A percentile compares a stretch with the other conserved stretches of the same genome.
phyloP scores from a whole-genome alignment of 2,888 invertebrate genomes.

The Xanthostigma xanthostigma region DNA sequence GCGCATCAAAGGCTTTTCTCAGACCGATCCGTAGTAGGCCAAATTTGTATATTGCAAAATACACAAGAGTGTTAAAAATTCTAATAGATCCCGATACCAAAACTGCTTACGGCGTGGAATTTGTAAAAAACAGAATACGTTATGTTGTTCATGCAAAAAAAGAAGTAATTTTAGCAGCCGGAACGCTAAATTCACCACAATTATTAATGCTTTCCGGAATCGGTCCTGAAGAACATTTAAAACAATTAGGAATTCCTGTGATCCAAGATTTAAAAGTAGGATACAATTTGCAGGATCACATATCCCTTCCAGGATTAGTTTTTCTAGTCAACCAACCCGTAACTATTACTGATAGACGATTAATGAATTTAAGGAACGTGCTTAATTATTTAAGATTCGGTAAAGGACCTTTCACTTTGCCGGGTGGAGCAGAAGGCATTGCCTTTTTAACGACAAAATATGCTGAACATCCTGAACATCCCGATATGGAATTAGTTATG shows the following conservation, averaged over 20 bases:
- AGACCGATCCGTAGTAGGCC: conserved; percentile 43
- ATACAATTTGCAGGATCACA: conserved; percentile 68
- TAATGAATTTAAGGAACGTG: conserved; percentile 20
- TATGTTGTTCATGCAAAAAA: conserved; percentile 42
- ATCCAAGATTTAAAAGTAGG: conserved; percentile 61
- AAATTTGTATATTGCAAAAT: conserved; percentile 57
- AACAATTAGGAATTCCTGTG: conserved; percentile 40
- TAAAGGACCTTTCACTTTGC: conserved; percentile 56
- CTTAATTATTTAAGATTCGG: conserved; percentile 34
- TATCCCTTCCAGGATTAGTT: conserved; percentile 54
- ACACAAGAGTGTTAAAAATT: conserved; percentile 51
- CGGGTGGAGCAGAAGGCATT: conserved; percentile 63
- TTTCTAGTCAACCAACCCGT: conserved; percentile 56
- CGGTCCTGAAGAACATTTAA: conserved; percentile 48
- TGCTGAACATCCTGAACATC: conserved; percentile 37
- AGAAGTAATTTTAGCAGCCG: conserved; percentile 67
- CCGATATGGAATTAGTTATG: conserved; percentile 69
- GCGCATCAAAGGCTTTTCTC: conserved; percentile 65
- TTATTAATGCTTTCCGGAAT: conserved; percentile 74
- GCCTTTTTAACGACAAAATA: conserved; percentile 58
- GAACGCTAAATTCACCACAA: conserved; percentile 73
- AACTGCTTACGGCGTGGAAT: conserved; percentile 51
- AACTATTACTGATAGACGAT: conserved; percentile 44
- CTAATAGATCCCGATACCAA: conserved; percentile 46
- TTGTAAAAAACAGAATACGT: conserved; percentile 41